phyloP scores from a whole-genome alignment of 2,113 vertebrate species.

The Saguinus imperator region DNA sequence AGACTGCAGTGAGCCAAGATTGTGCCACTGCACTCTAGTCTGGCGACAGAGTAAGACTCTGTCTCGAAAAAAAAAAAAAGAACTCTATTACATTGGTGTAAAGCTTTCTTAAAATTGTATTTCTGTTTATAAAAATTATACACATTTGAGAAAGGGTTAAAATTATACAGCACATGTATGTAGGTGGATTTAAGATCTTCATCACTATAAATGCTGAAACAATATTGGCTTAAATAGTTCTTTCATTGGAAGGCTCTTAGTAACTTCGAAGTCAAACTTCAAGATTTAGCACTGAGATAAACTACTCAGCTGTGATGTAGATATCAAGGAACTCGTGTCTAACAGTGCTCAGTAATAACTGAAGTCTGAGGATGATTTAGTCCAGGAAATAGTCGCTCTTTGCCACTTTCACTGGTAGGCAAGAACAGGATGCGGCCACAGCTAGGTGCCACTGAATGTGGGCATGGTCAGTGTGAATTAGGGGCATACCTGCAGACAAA shows the following conservation, averaged over 20 bases:
- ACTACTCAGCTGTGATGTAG: background rate
- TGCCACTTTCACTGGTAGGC: background rate
- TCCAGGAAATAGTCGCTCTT: background rate
- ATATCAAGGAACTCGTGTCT: background rate
- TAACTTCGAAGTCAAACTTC: background rate
- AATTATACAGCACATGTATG: background rate
- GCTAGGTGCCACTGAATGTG: rapidly evolving
- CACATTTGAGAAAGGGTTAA: background rate
- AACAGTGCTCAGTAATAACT: background rate
- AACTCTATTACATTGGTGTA: background rate
- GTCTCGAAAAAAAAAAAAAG: too few species aligned
- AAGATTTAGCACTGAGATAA: background rate
- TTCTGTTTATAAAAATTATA: background rate
- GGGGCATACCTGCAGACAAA: rapidly evolving
- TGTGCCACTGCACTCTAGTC: too few species aligned
- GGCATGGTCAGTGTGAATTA: rapidly evolving
- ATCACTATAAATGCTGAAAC: background rate
- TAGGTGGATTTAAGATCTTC: background rate
- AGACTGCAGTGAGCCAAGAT: too few species aligned
- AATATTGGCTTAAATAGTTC: background rate
- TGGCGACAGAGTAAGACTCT: too few species aligned
- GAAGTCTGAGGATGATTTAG: background rate
- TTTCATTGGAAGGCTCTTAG: background rate
- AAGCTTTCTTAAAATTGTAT: background rate
- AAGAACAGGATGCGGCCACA: background rate